A percentile compares a stretch with the other conserved stretches of the same genome.
Conservation (phyloP, 1,140 invertebrate species). For the Phymorhynchus buccinoides region DNA sequence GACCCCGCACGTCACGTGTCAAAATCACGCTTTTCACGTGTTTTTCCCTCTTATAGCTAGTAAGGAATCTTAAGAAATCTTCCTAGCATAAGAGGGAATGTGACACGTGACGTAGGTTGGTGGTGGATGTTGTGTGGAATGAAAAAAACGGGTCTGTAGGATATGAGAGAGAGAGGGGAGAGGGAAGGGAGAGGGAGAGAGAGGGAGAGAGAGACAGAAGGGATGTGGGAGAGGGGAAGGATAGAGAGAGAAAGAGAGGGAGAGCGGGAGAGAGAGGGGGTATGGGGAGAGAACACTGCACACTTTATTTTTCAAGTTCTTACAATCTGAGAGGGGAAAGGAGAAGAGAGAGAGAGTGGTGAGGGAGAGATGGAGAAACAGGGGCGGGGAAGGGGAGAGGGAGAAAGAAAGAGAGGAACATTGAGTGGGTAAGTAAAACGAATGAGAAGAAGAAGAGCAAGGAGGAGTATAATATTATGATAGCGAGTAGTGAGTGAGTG, state of each 20-base stretch:
- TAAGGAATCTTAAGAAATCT: too few species aligned
- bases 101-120: too few species aligned
- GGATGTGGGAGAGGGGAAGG: not conserved
- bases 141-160: too few species aligned
- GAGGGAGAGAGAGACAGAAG: conserved; percentile 20
- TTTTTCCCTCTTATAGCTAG: too few species aligned
- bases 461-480: too few species aligned
- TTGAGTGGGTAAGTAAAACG: not conserved
- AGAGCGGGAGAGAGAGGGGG: not conserved
- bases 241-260: not conserved
- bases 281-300: not conserved
- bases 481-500: too few species aligned
- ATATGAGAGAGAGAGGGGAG: conserved; percentile 21
- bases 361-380: not conserved
- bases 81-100: too few species aligned
- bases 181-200: not conserved
- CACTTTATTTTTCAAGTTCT: too few species aligned
- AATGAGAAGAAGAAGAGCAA: not conserved
- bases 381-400: not conserved
- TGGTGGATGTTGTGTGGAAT: too few species aligned
- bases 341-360: conserved; percentile 22
- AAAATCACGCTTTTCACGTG: too few species aligned
- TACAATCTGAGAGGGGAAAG: not conserved
- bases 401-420: not conserved
- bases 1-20: too few species aligned